These are phyloP conservation scores for Hippopotamyrus pictus DNA, from an alignment of 2,797 vertebrate genomes.

Conservation along the genomic window DNA sequence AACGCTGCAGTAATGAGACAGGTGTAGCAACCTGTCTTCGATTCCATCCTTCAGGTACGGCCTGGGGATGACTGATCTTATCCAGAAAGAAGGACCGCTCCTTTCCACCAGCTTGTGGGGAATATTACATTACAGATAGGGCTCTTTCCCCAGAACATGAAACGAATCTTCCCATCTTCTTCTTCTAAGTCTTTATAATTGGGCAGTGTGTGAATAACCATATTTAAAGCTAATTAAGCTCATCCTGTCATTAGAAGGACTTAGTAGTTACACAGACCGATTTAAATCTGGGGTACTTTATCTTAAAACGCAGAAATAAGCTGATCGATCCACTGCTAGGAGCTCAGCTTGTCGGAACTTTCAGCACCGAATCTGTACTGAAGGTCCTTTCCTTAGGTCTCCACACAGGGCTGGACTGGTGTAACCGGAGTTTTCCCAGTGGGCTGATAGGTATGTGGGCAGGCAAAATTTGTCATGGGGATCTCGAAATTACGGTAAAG, in stretches of 20 bases:
- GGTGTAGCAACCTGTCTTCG: constrained; percentile 27
- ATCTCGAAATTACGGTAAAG: not conserved
- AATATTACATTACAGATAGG: constrained; percentile 1
- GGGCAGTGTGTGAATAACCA: not conserved
- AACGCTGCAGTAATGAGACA: constrained; percentile 26
- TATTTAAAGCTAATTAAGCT: not conserved
- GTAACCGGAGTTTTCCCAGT: not conserved
- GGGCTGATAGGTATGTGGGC: not conserved
- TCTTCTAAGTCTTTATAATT: not conserved
- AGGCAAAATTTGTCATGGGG: not conserved
- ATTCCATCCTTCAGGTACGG: constrained; percentile 35
- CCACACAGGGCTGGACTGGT: not conserved
- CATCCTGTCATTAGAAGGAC: not conserved
- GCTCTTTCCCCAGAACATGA: not conserved
- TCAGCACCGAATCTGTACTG: not conserved
- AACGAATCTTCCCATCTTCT: not conserved
- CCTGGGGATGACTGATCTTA: constrained; percentile 36
- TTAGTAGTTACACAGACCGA: not conserved
- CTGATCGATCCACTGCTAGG: not conserved
- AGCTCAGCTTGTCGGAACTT: too few species aligned
- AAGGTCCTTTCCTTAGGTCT: not conserved
- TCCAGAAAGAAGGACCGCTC: not conserved
- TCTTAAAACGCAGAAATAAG: not conserved
- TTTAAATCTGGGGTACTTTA: not conserved
- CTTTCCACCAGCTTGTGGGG: not conserved